These are phyloP conservation scores for Subacronicta megacephala DNA, from an alignment of 2,888 invertebrate species.

Conservation along the genomic window DNA sequence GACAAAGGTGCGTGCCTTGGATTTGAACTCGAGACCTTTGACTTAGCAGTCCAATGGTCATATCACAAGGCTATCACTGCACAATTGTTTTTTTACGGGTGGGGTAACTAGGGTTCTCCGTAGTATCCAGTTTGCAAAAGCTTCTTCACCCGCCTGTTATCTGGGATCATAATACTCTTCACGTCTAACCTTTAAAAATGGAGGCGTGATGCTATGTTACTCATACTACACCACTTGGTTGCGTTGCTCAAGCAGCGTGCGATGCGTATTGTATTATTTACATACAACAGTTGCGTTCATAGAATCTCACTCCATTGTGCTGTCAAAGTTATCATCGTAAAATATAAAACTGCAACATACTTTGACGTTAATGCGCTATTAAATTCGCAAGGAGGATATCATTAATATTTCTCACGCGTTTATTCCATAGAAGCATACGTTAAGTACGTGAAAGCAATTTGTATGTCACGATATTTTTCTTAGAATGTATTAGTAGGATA, in stretches of 20 bases:
- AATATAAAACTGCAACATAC: slow-evolving; percentile 50
- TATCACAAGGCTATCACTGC: too few relatives aligned
- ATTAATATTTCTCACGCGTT: slow-evolving; percentile 76
- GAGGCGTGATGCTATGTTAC: not conserved
- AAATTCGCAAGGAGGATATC: slow-evolving; percentile 64
- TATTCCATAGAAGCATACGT: slow-evolving; percentile 46
- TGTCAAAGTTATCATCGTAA: slow-evolving; percentile 68
- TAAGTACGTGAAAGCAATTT: slow-evolving; percentile 71
- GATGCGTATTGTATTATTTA: slow-evolving; percentile 47
- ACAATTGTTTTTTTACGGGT: too few relatives aligned
- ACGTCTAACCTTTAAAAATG: not conserved
- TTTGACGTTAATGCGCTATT: slow-evolving; percentile 52
- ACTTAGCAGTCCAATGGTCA: too few relatives aligned
- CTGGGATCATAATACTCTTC: too few relatives aligned
- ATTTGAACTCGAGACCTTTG: too few relatives aligned
- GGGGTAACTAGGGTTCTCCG: too few relatives aligned
- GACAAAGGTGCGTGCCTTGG: too few relatives aligned
- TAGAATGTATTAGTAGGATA: slow-evolving; percentile 53
- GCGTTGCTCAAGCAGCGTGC: slow-evolving; percentile 27
- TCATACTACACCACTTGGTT: slow-evolving; percentile 9
- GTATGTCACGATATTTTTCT: slow-evolving; percentile 59
- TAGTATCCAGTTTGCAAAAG: too few relatives aligned
- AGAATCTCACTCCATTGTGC: slow-evolving; percentile 63
- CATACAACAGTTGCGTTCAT: slow-evolving; percentile 45
- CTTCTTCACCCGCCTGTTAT: too few relatives aligned